Conservation (phyloP, 1,140 invertebrate genomes). For the Drosophila triauraria region DNA sequence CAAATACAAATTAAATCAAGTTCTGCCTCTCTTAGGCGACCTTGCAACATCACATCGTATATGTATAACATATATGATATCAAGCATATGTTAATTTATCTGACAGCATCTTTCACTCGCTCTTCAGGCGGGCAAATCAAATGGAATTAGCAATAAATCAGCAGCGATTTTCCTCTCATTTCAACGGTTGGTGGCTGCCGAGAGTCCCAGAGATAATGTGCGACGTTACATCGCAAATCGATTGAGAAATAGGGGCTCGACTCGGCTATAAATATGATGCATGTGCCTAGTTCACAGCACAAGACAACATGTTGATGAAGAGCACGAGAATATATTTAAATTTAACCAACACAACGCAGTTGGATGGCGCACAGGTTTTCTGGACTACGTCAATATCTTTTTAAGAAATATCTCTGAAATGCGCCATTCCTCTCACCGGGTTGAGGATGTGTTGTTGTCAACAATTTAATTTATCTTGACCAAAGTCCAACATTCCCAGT, state of each 20-base stretch:
- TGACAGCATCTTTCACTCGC: conserved; percentile 34
- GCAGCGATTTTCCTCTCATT: conserved; percentile 3
- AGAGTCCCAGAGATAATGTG: conserved; percentile 14
- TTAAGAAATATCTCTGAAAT: conserved; percentile 28
- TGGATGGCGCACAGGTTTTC: conserved; percentile 8
- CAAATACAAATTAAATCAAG: conserved; percentile 54
- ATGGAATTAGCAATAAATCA: conserved; percentile 51
- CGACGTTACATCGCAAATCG: conserved; percentile 19
- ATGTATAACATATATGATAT: conserved; percentile 3
- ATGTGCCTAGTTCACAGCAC: conserved; percentile 5
- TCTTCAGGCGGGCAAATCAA: conserved; percentile 27
- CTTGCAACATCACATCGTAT: conserved; percentile 33
- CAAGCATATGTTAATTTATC: conserved; percentile 45
- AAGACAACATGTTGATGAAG: background rate
- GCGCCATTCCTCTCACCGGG: conserved; percentile 36
- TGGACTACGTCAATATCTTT: conserved; percentile 53
- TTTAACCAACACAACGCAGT: conserved; percentile 27
- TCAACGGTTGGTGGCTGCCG: conserved; percentile 1
- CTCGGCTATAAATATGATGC: conserved; percentile 29
- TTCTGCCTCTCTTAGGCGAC: conserved; percentile 38
- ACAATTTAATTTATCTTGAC: conserved; percentile 61
- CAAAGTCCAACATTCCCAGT: conserved; percentile 62
- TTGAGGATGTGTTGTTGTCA: conserved; percentile 49
- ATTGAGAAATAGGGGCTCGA: conserved; percentile 50
- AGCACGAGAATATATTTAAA: conserved; percentile 24